phyloP scores from a whole-genome alignment of 2,888 invertebrate species.

The Drosophila macrospina region DNA sequence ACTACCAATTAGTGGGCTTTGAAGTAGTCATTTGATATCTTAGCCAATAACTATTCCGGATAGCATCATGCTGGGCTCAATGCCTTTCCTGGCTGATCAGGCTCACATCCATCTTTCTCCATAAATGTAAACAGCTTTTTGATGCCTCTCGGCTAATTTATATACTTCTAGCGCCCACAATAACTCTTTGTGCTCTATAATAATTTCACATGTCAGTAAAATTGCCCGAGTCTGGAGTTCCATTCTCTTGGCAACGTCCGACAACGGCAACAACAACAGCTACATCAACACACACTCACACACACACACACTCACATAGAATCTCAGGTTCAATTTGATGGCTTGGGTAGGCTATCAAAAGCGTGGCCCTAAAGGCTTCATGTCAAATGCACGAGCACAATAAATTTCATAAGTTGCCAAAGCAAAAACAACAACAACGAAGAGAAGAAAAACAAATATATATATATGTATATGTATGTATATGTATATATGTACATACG shows the following conservation, averaged over 20 bases:
- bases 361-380: conserved; percentile 67
- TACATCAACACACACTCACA: neutral
- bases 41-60: conserved; percentile 1
- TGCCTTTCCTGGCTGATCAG: neutral
- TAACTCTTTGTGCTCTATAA: conserved; percentile 40
- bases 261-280: conserved; percentile 6
- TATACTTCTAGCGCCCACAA: conserved; percentile 40
- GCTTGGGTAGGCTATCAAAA: conserved; percentile 55
- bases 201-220: conserved; percentile 51
- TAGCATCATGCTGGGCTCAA: conserved; percentile 3
- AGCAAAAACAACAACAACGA: conserved; percentile 35
- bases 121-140: conserved; percentile 28
- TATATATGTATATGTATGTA: neutral
- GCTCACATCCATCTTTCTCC: conserved; percentile 30
- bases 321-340: conserved; percentile 15
- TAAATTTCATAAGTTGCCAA: conserved; percentile 63
- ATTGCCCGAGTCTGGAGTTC: conserved; percentile 31
- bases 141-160: conserved; percentile 45
- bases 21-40: neutral
- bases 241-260: conserved; percentile 28
- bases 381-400: conserved; percentile 73
- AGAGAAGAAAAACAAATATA: conserved; percentile 1
- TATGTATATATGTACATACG: neutral
- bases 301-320: conserved; percentile 20
- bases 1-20: conserved; percentile 20